phyloP scores from a whole-genome alignment of 2,888 invertebrate species.

The Lissonota sp. region DNA sequence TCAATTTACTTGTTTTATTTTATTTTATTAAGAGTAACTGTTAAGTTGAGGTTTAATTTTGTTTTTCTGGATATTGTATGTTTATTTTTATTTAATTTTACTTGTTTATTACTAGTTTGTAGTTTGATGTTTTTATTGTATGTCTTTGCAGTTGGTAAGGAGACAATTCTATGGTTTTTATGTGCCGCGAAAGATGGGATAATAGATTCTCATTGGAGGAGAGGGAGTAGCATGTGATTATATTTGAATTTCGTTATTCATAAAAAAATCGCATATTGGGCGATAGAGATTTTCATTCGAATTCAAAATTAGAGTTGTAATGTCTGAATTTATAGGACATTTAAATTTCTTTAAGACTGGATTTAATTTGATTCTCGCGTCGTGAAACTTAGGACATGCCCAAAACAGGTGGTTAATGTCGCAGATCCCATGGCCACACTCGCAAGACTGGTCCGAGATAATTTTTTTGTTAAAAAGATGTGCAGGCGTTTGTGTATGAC shows the following conservation, averaged over 20 bases:
- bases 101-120: no score
- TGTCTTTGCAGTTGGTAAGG: no score
- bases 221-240: no score
- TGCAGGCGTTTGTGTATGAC: background rate
- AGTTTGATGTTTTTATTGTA: no score
- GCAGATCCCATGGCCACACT: background rate
- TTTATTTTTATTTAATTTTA: no score
- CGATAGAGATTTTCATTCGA: background rate
- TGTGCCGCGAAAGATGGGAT: no score
- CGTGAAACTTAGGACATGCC: background rate
- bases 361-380: background rate
- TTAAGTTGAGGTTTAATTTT: no score
- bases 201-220: no score
- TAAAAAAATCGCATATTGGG: conserved; percentile 16
- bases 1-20: no score
- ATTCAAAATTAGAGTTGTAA: conserved; percentile 18
- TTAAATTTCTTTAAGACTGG: conserved; percentile 7
- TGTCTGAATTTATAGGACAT: background rate
- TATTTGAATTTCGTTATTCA: conserved; percentile 4
- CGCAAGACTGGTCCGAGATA: background rate
- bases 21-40: no score
- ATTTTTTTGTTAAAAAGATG: conserved; percentile 25
- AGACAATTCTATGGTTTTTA: no score
- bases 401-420: conserved; percentile 23
- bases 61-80: no score